Evolutionary conservation across 2,888 invertebrate genomes (phyloP), one percentile per base, ranked within the genome.

Genomic region (Ommatoiulus sabulosus): DNA sequence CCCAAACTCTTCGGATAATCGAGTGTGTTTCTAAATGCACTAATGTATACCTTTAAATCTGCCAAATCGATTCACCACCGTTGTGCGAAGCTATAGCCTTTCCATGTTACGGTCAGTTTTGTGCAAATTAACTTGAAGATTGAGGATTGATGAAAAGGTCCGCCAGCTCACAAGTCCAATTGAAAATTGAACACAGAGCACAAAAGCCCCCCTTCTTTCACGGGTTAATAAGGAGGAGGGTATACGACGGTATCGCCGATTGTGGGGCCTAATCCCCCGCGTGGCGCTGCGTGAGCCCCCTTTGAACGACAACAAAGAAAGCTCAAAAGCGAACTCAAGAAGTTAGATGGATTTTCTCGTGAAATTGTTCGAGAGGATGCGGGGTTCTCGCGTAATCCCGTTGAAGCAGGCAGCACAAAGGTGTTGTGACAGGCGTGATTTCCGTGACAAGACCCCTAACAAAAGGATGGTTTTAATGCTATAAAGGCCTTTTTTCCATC

Each of bases 391-490:
- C 4, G 57, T 57, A 57, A 57, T 57, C 57, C 15, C 17, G 57
- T 15, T 57, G 57, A 15, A 57, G 57, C 57, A 57, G 57, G 57
- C 57, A 57, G 57, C 17, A 57, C 57, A 57, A 57, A 15, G 57
- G 57, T 57, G 57, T 57, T 57, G 57, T 57, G 57, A 57, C 57
- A 57, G 57, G 57, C 57, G 57, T 57, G 57, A 57, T 57, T 10
- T 10, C 57, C 57, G 17, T 57, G 57, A 57, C 57, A 57, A 57
- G 57, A 57, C 3, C 57, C 15, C 10, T 15, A 57, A 57, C 57
- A 57, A 57, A 57, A 57, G 57, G 57, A 57, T 57, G 57, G 57
- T 57, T 57, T 57, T 57, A 57, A 57, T 15, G 57, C 57, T 57
- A 15, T 10, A 57, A 57, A 57, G 57, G 7, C 57, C 57, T 57